phyloP scores from a whole-genome alignment of 1,140 invertebrate species.

The Papilio machaon region DNA sequence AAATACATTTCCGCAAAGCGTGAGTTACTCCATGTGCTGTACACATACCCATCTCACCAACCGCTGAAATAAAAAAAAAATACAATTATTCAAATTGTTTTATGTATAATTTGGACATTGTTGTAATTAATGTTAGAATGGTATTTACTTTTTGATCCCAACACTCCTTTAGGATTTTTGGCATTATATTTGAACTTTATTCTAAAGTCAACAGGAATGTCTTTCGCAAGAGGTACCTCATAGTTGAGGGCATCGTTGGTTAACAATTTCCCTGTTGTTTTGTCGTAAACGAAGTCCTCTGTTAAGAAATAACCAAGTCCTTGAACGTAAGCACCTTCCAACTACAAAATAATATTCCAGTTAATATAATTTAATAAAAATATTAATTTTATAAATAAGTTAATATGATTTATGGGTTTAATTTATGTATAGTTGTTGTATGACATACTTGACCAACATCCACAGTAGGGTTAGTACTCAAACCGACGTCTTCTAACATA shows the following conservation, averaged over 20 bases:
- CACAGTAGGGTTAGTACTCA: conserved; percentile 87
- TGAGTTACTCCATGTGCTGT: conserved; percentile 60
- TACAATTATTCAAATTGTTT: conserved; percentile 9
- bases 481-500: conserved; percentile 87
- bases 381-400: no score
- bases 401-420: conserved; percentile 26
- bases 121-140: neutral
- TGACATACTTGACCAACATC: conserved; percentile 89
- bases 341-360: conserved; percentile 47
- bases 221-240: conserved; percentile 90
- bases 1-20: conserved; percentile 61
- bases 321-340: conserved; percentile 93
- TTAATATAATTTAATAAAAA: no score
- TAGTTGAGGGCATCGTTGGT: conserved; percentile 92
- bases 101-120: no score
- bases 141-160: conserved; percentile 90
- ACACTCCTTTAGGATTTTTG: conserved; percentile 87
- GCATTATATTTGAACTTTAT: conserved; percentile 89
- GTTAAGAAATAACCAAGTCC: conserved; percentile 90
- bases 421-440: neutral
- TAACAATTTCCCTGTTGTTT: conserved; percentile 85
- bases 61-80: conserved; percentile 55
- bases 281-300: conserved; percentile 87
- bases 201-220: conserved; percentile 92
- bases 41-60: conserved; percentile 72